These are phyloP conservation scores for Noctua comes DNA, from an alignment of 2,888 invertebrate genomes.

Conservation along the genomic window DNA sequence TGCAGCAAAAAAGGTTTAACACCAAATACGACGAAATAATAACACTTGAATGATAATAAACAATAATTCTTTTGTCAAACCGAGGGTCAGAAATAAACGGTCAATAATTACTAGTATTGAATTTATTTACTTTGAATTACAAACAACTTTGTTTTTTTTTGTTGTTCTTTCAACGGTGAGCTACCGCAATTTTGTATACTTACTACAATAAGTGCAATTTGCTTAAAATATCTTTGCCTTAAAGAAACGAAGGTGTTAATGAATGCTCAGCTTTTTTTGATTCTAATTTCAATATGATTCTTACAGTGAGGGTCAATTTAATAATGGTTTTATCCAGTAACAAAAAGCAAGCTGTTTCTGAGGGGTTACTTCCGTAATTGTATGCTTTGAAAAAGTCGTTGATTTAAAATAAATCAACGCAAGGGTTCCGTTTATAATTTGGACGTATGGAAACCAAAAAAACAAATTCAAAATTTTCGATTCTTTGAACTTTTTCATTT, in stretches of 20 bases:
- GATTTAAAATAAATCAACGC: background rate
- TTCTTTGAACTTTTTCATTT: too few species aligned
- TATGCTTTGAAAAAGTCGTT: background rate
- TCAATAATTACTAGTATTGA: slow-evolving; percentile 51
- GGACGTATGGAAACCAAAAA: background rate
- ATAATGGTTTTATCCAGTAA: slow-evolving; percentile 21
- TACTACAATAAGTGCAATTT: slow-evolving; percentile 36
- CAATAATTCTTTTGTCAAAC: slow-evolving; percentile 40
- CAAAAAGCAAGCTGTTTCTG: background rate
- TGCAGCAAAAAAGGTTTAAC: slow-evolving; percentile 43
- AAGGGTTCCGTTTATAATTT: background rate
- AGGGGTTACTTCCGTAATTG: background rate
- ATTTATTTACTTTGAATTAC: slow-evolving; percentile 39
- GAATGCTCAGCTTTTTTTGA: slow-evolving; percentile 21
- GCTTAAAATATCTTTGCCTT: slow-evolving; percentile 12
- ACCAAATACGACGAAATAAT: slow-evolving; percentile 50
- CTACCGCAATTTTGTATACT: slow-evolving; percentile 39
- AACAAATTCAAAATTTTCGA: too few species aligned
- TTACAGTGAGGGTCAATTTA: slow-evolving; percentile 17
- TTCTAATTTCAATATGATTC: slow-evolving; percentile 20
- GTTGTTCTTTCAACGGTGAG: slow-evolving; percentile 10
- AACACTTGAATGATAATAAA: slow-evolving; percentile 33
- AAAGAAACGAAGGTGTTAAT: slow-evolving; percentile 1
- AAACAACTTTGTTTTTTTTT: slow-evolving; percentile 22
- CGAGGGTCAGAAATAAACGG: slow-evolving; percentile 53